Conservation (phyloP, 2,113 vertebrate species). For the Muntiacus muntjak region DNA sequence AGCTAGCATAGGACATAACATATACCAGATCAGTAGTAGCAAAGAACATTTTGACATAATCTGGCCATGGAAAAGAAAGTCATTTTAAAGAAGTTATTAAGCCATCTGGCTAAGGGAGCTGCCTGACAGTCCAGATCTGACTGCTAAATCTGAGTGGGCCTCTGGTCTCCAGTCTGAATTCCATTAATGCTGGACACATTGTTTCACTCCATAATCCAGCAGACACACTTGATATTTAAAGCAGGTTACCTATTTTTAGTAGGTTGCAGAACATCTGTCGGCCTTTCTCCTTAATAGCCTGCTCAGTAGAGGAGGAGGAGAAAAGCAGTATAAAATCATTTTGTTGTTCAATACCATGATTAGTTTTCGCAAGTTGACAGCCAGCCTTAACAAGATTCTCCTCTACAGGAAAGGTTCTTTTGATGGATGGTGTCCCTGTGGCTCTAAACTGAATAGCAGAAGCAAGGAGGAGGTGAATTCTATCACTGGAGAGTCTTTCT, state of each 20-base stretch:
- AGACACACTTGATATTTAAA: conserved; percentile 52
- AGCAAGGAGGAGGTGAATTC: not conserved
- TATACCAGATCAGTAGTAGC: not conserved
- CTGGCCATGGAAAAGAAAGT: fast-evolving
- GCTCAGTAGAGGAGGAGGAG: conserved; percentile 40
- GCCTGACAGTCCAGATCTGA: not conserved
- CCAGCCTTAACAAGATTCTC: conserved; percentile 69
- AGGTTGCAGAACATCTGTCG: conserved; percentile 45
- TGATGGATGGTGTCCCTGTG: conserved; percentile 67
- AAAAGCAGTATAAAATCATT: conserved; percentile 54
- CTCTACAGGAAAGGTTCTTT: conserved; percentile 60
- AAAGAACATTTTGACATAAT: not conserved
- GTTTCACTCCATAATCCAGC: not conserved
- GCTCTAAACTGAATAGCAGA: conserved; percentile 54
- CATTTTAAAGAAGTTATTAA: not conserved
- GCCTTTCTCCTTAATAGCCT: conserved; percentile 55
- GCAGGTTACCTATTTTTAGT: conserved; percentile 51
- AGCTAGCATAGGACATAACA: not conserved
- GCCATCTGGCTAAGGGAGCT: conserved; percentile 4
- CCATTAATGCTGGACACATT: not conserved
- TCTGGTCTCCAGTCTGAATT: not conserved
- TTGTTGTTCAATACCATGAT: conserved; percentile 61
- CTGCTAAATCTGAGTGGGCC: not conserved
- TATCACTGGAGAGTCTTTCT: not conserved
- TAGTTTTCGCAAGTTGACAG: conserved; percentile 72